Evolutionary conservation across 1,140 invertebrate genomes (phyloP).

Genomic region (Drosophila funebris): DNA sequence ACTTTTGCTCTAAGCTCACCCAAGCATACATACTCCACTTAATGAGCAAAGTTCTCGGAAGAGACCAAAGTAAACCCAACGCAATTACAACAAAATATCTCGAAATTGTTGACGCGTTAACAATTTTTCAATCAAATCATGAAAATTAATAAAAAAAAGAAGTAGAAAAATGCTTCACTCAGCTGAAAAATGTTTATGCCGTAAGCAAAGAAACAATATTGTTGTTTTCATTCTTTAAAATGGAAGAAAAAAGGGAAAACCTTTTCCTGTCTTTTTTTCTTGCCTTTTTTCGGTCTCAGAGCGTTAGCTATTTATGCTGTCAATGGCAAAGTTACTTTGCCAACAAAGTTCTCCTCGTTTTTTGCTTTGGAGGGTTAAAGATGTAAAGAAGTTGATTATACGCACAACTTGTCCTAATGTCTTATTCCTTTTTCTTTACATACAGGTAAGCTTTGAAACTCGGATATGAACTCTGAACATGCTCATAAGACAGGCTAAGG

Average conservation of each 20-base stretch:
- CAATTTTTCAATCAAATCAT: constrained; percentile 37
- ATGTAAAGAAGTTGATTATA: background rate
- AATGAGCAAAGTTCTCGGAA: constrained; percentile 48
- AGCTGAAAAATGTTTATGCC: constrained; percentile 45
- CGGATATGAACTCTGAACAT: background rate
- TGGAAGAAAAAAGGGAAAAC: background rate
- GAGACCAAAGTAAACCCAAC: background rate
- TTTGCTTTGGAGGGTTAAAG: background rate
- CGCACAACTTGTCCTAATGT: constrained; percentile 9
- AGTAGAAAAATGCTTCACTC: constrained; percentile 35
- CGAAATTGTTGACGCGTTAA: constrained; percentile 15
- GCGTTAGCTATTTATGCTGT: constrained; percentile 23
- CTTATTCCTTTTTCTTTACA: constrained; percentile 2
- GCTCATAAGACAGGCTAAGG: background rate
- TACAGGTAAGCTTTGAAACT: constrained; percentile 7
- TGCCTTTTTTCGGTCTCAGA: background rate
- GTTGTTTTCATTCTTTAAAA: background rate
- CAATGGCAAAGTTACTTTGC: constrained; percentile 21
- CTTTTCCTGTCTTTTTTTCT: constrained; percentile 5
- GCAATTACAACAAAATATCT: background rate
- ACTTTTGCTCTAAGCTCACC: constrained; percentile 14
- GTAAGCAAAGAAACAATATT: background rate
- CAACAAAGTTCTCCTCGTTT: constrained; percentile 6
- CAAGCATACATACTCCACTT: constrained; percentile 20
- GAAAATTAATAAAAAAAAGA: constrained; percentile 45